Conservation (phyloP, 1,140 invertebrate genomes). For the Procambarus virginalis region DNA sequence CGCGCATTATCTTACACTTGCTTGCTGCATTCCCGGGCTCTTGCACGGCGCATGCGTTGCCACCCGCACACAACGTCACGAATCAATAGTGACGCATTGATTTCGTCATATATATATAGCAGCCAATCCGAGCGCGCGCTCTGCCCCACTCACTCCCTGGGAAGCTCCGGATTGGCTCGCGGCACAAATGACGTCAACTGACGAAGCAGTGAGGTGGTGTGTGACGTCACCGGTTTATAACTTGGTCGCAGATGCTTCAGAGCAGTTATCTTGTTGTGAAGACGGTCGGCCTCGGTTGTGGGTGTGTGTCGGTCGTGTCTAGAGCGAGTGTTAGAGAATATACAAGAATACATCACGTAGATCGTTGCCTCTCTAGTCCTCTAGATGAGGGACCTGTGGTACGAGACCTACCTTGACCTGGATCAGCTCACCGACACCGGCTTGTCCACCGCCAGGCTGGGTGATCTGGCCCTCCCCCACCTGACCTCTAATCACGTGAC, state of each 20-base stretch:
- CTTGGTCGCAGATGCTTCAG: slow-evolving; percentile 47
- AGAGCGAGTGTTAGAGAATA: slow-evolving; percentile 48
- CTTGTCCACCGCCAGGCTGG: slow-evolving; percentile 59
- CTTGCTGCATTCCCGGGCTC: slow-evolving; percentile 46
- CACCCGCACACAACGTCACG: slow-evolving; percentile 47
- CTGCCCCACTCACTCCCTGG: neutral
- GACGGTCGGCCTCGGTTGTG: slow-evolving; percentile 64
- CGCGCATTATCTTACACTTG: slow-evolving; percentile 55
- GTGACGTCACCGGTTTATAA: slow-evolving; percentile 60
- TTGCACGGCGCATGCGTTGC: slow-evolving; percentile 51
- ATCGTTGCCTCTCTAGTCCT: slow-evolving; percentile 58
- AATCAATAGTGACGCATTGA: slow-evolving; percentile 55
- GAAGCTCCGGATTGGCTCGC: neutral
- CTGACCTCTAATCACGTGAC: slow-evolving; percentile 63
- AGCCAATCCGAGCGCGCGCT: slow-evolving; percentile 24
- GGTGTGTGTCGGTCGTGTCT: slow-evolving; percentile 58
- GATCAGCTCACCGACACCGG: slow-evolving; percentile 63
- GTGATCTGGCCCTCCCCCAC: slow-evolving; percentile 61
- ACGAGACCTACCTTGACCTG: slow-evolving; percentile 67
- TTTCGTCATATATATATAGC: slow-evolving; percentile 21
- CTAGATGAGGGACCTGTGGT: slow-evolving; percentile 67
- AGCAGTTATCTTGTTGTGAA: slow-evolving; percentile 67
- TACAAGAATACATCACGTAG: slow-evolving; percentile 41
- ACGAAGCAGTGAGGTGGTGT: slow-evolving; percentile 33
- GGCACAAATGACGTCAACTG: slow-evolving; percentile 10